Percentiles rank a stretch among this genome's conserved stretches.
Evolutionary conservation across 2,113 vertebrate genomes (phyloP).

Genomic region (Genyomyrus donnyi): DNA sequence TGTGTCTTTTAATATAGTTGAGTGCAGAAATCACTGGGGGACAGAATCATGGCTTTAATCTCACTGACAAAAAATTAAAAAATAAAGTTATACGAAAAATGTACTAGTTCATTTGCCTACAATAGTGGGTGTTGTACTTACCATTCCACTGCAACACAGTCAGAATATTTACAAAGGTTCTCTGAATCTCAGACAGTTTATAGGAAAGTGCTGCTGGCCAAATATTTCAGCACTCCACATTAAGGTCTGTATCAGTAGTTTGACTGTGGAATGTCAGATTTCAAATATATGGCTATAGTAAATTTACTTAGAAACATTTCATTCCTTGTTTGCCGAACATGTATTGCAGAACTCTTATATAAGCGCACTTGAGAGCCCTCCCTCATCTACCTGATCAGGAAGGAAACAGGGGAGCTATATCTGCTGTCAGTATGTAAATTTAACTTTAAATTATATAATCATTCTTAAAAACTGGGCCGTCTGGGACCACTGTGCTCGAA

Average conservation of each 20-base stretch:
- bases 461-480: not conserved
- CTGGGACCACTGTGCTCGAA: not conserved
- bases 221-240: not conserved
- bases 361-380: not conserved
- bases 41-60: slow-evolving; percentile 4
- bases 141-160: not conserved
- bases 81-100: not conserved
- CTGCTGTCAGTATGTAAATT: not conserved
- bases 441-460: not conserved
- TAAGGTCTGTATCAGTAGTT: not conserved
- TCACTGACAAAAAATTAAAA: not conserved
- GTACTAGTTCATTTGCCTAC: not conserved
- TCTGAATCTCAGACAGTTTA: not conserved
- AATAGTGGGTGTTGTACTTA: not conserved
- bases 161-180: not conserved
- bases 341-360: not conserved
- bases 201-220: not conserved
- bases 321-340: not conserved
- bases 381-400: not conserved
- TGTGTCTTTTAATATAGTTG: slow-evolving; percentile 51
- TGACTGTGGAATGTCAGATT: not conserved
- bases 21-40: slow-evolving; percentile 89
- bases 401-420: not conserved
- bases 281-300: not conserved
- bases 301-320: not conserved